Evolutionary conservation across 2,113 vertebrate species (phyloP).

Genomic region (Amblyornis subalaris): DNA sequence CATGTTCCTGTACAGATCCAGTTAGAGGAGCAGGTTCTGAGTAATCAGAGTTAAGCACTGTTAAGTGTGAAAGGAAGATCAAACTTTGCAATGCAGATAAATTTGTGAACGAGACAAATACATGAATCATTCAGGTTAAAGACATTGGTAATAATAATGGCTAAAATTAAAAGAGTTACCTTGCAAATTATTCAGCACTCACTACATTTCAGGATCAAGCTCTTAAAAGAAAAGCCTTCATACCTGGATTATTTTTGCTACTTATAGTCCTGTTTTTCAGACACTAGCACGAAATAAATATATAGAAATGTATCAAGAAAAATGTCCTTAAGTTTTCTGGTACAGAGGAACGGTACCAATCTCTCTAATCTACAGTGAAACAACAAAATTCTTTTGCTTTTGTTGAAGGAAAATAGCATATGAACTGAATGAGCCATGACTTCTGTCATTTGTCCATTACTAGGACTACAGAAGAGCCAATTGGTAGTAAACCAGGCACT

Average conservation of each 20-base stretch:
- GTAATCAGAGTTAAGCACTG: constrained; percentile 28
- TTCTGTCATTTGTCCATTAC: not conserved
- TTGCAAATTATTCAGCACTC: not conserved
- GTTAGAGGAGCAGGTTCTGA: constrained; percentile 15
- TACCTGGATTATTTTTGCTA: not conserved
- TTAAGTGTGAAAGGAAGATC: constrained; percentile 10
- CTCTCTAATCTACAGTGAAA: not conserved
- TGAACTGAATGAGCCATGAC: not conserved
- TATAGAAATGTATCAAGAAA: not conserved
- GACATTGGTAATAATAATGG: not conserved
- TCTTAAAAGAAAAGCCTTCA: not conserved
- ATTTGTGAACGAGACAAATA: not conserved
- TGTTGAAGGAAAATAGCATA: not conserved
- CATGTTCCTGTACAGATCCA: constrained; percentile 23
- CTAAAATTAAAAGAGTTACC: not conserved
- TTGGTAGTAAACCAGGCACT: not conserved
- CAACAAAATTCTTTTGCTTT: not conserved
- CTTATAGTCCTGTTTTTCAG: not conserved
- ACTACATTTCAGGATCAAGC: not conserved
- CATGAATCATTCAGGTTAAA: not conserved
- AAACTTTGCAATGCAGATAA: not conserved
- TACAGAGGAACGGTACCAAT: not conserved
- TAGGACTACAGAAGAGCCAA: not conserved
- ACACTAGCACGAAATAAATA: not conserved
- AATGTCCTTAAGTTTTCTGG: not conserved